A percentile compares a stretch with the other conserved stretches of the same genome.
phyloP scores from a whole-genome alignment of 2,113 vertebrate species.

The Pseudorhombus dupliciocellatus region DNA sequence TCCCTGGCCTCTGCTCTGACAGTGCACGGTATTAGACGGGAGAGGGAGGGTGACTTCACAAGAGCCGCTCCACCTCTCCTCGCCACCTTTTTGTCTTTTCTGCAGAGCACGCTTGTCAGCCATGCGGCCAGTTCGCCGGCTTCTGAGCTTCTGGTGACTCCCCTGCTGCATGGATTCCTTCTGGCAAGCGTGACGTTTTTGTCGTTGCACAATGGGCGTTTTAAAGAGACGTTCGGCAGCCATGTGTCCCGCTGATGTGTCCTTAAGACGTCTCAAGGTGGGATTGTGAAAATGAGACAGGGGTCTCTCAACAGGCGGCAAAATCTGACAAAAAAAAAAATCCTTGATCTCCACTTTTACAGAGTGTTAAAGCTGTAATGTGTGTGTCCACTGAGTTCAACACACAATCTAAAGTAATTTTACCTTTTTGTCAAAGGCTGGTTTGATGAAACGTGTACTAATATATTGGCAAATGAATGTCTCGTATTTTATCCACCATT shows the following conservation, averaged over 20 bases:
- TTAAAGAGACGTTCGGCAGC: slow-evolving; percentile 33
- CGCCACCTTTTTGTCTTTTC: slow-evolving; percentile 38
- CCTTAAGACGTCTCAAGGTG: slow-evolving; percentile 23
- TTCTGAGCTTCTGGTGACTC: slow-evolving; percentile 46
- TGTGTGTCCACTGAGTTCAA: neutral
- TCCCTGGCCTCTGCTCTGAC: slow-evolving; percentile 10
- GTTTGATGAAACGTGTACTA: neutral
- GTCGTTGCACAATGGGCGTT: slow-evolving; percentile 44
- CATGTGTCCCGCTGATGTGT: slow-evolving; percentile 35
- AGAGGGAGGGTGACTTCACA: slow-evolving; percentile 18
- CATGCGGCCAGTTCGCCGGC: slow-evolving; percentile 37
- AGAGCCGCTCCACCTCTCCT: slow-evolving; percentile 5
- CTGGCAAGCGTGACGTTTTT: slow-evolving; percentile 53
- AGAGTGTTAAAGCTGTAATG: neutral
- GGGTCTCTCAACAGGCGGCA: neutral
- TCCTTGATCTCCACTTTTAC: slow-evolving; percentile 11
- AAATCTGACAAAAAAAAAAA: neutral
- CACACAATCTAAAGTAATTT: slow-evolving; percentile 1
- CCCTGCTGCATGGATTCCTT: slow-evolving; percentile 32
- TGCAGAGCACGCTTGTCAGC: slow-evolving; percentile 60
- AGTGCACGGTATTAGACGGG: slow-evolving; percentile 19
- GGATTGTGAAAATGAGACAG: slow-evolving; percentile 3
- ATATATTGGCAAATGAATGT: neutral
- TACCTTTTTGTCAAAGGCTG: neutral
- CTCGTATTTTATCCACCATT: no score